Conservation (phyloP, 2,113 vertebrate species). For the Nibea albiflora region DNA sequence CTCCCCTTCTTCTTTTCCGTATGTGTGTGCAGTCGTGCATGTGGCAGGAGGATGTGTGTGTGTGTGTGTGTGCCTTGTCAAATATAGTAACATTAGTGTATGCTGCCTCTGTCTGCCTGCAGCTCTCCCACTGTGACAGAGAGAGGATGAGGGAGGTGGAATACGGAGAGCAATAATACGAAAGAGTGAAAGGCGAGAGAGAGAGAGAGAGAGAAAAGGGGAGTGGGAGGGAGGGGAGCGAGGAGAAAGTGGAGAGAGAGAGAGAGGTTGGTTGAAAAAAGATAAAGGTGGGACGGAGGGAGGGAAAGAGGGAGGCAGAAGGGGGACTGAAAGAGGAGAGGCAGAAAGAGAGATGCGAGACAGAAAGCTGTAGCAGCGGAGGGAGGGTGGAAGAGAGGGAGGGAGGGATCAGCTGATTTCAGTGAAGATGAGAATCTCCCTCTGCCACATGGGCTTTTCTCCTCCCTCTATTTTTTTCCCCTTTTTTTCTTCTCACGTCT, state of each 20-base stretch:
- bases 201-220: slow-evolving; percentile 18
- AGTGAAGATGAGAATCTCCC: slow-evolving; percentile 79
- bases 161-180: slow-evolving; percentile 64
- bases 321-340: slow-evolving; percentile 17
- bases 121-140: slow-evolving; percentile 77
- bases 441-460: slow-evolving; percentile 80
- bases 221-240: slow-evolving; percentile 27
- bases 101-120: slow-evolving; percentile 79
- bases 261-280: slow-evolving; percentile 19
- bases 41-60: slow-evolving; percentile 61
- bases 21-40: slow-evolving; percentile 77
- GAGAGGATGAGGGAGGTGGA: slow-evolving; percentile 75
- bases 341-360: slow-evolving; percentile 22
- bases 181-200: slow-evolving; percentile 50
- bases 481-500: slow-evolving; percentile 36
- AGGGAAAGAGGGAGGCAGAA: slow-evolving; percentile 36
- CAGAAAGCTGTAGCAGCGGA: slow-evolving; percentile 22
- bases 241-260: slow-evolving; percentile 35
- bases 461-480: slow-evolving; percentile 39
- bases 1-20: slow-evolving; percentile 42
- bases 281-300: slow-evolving; percentile 40
- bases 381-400: background rate
- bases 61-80: slow-evolving; percentile 73
- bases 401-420: slow-evolving; percentile 76
- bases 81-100: slow-evolving; percentile 85